Percentiles rank a stretch among this genome's conserved stretches.
phyloP scores from a whole-genome alignment of 2,113 vertebrate genomes.

The Pagrus major region DNA sequence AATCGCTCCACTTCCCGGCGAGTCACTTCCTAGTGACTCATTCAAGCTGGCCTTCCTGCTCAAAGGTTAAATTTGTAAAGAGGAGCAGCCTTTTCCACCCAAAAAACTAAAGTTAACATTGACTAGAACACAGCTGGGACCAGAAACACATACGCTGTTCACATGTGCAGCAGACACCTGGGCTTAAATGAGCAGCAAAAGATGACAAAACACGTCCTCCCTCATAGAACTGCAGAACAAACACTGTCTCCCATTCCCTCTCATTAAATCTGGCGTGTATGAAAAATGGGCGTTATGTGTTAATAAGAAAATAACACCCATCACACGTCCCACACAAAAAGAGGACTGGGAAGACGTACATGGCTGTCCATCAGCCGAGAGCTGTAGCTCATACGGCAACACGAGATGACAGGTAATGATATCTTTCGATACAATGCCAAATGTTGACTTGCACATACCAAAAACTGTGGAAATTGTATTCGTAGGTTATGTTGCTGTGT shows the following conservation, averaged over 20 bases:
- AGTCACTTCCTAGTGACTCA: constrained; percentile 59
- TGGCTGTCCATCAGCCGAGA: constrained; percentile 35
- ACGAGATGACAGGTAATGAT: neutral
- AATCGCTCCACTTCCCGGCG: constrained; percentile 11
- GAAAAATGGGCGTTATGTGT: constrained; percentile 65
- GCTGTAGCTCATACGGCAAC: constrained; percentile 13
- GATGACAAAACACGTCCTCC: constrained; percentile 71
- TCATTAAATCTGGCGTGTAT: constrained; percentile 56
- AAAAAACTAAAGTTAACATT: neutral
- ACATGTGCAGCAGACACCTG: constrained; percentile 55
- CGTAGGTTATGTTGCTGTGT: neutral
- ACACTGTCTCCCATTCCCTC: constrained; percentile 51
- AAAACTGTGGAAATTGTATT: neutral
- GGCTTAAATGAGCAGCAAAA: constrained; percentile 44
- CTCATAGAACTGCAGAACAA: constrained; percentile 33
- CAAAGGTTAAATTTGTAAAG: constrained; percentile 39
- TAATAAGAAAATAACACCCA: constrained; percentile 47
- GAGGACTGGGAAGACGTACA: constrained; percentile 16
- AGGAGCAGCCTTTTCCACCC: neutral
- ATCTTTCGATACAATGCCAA: neutral
- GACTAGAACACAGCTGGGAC: constrained; percentile 10
- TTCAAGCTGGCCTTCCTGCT: constrained; percentile 25
- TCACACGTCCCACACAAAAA: constrained; percentile 46
- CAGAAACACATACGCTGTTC: neutral
- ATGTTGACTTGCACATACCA: constrained; percentile 4